phyloP scores from a whole-genome alignment of 2,888 invertebrate genomes.

The Anoncus sp. region DNA sequence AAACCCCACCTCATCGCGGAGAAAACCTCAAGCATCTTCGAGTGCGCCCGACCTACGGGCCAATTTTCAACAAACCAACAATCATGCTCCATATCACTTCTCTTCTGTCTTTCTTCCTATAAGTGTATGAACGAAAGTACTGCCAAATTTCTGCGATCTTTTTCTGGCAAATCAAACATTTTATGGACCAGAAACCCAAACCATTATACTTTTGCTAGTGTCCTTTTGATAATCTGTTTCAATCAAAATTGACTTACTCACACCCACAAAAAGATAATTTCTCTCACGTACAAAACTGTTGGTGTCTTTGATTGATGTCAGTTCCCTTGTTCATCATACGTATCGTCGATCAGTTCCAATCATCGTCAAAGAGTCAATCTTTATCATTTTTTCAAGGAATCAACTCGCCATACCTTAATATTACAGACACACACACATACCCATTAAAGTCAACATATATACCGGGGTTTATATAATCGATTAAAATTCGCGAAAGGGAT shows the following conservation, averaged over 20 bases:
- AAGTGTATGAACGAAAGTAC: neutral
- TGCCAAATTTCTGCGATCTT: no score
- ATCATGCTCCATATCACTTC: neutral
- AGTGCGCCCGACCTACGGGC: conserved; percentile 21
- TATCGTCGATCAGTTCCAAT: conserved; percentile 20
- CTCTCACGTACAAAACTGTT: neutral
- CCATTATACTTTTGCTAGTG: no score
- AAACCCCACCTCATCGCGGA: conserved; percentile 29
- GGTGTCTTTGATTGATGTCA: conserved; percentile 1
- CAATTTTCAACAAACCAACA: conserved; percentile 20
- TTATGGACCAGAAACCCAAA: no score
- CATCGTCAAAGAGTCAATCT: conserved; percentile 5
- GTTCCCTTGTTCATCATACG: conserved; percentile 18
- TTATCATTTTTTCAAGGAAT: conserved; percentile 26
- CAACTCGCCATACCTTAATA: conserved; percentile 44
- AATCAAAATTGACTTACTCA: no score
- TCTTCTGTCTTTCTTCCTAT: conserved; percentile 1
- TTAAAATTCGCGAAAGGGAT: conserved; percentile 65
- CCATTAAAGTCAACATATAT: conserved; percentile 31
- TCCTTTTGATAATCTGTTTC: no score
- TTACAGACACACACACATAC: conserved; percentile 47
- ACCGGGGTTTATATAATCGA: conserved; percentile 54
- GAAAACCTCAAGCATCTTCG: conserved; percentile 26
- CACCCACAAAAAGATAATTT: conserved; percentile 12
- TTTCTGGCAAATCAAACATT: no score